Conservation (phyloP, 2,888 invertebrate species). For the Yponomeuta malinellus region DNA sequence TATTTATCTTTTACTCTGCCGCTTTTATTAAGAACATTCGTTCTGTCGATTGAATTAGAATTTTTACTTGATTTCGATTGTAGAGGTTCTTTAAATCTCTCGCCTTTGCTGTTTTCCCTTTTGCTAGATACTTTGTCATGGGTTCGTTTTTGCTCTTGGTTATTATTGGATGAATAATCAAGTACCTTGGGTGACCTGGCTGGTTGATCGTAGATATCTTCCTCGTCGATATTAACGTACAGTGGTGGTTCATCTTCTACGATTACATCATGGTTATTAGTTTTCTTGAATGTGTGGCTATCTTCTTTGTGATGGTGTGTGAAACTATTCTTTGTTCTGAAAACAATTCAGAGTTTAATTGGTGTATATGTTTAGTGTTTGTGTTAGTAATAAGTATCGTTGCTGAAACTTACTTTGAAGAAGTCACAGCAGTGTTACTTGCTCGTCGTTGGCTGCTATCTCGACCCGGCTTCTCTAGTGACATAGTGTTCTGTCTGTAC, state of each 20-base stretch:
- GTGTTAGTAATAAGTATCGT: background rate
- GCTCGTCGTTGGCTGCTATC: constrained; percentile 3
- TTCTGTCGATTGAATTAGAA: background rate
- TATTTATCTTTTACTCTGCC: background rate
- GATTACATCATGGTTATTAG: constrained; percentile 20
- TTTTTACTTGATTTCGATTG: constrained; percentile 1
- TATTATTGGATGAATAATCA: background rate
- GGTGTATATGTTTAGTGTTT: background rate
- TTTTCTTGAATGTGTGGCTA: background rate
- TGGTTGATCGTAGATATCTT: constrained; percentile 15
- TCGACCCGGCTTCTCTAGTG: background rate
- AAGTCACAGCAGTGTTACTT: background rate
- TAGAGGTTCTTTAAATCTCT: background rate
- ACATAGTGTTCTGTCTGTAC: background rate
- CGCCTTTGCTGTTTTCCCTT: background rate
- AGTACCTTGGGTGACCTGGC: background rate
- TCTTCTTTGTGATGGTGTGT: background rate
- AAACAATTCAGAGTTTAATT: constrained; percentile 1
- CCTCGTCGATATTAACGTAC: constrained; percentile 36
- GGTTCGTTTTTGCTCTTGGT: background rate
- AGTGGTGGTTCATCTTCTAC: constrained; percentile 26
- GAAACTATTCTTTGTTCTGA: constrained; percentile 1
- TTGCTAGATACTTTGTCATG: background rate
- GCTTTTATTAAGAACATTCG: background rate
- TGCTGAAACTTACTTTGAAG: constrained; percentile 2